Evolutionary conservation across 1,140 invertebrate genomes (phyloP).

Genomic region (Octopus sinensis): DNA sequence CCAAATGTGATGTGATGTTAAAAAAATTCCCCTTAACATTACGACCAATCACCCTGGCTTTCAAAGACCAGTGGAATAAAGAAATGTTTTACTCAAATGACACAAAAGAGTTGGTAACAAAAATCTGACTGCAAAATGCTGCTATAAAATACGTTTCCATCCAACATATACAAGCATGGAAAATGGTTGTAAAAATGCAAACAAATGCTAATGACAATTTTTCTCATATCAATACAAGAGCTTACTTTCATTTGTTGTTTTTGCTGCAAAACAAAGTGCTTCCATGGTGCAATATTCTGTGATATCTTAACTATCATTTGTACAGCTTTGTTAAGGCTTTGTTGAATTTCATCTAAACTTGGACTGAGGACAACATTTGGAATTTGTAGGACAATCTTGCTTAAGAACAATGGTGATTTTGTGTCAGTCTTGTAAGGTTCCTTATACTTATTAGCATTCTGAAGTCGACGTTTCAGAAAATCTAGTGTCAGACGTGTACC

Average conservation of each 20-base stretch:
- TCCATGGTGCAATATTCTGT: constrained; percentile 55
- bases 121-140: too few species aligned
- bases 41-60: too few species aligned
- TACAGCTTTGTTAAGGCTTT: constrained; percentile 70
- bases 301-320: constrained; percentile 56
- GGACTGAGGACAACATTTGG: constrained; percentile 83
- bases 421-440: constrained; percentile 44
- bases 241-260: constrained; percentile 54
- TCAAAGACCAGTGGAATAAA: too few species aligned
- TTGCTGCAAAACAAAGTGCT: constrained; percentile 52
- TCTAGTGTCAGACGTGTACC: constrained; percentile 55
- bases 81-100: too few species aligned
- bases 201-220: neutral
- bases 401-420: constrained; percentile 51
- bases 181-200: too few species aligned
- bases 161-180: too few species aligned
- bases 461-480: constrained; percentile 55
- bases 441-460: constrained; percentile 50
- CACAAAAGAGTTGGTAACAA: too few species aligned
- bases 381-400: constrained; percentile 76
- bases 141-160: too few species aligned
- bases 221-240: neutral
- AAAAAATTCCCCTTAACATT: too few species aligned
- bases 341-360: constrained; percentile 86
- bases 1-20: too few species aligned